These are phyloP conservation scores for Drosophila formosana DNA, from an alignment of 2,888 invertebrate genomes.

Conservation along the genomic window DNA sequence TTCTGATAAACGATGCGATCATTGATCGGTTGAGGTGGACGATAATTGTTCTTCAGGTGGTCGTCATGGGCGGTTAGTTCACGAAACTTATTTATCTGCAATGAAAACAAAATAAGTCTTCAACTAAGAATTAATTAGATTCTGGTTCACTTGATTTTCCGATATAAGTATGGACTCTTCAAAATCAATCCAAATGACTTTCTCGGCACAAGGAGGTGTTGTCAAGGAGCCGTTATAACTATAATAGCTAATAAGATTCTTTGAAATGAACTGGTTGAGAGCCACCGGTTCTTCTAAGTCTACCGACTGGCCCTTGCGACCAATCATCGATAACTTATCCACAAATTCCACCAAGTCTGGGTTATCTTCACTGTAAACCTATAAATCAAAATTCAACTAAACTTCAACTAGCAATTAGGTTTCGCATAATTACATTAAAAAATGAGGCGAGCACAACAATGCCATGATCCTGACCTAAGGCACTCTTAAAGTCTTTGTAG, in stretches of 20 bases:
- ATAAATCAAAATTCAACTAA: conserved; percentile 88
- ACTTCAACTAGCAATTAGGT: not conserved
- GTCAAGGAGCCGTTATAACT: conserved; percentile 94
- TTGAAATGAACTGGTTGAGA: conserved; percentile 86
- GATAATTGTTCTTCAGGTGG: conserved; percentile 91
- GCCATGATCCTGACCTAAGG: conserved; percentile 90
- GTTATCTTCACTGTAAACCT: conserved; percentile 86
- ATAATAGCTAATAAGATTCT: conserved; percentile 89
- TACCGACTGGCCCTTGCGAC: conserved; percentile 84
- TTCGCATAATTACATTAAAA: not conserved
- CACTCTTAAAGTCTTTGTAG: conserved; percentile 87
- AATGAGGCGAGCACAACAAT: conserved; percentile 40
- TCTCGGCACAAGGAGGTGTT: conserved; percentile 94
- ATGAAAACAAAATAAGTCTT: conserved; percentile 39
- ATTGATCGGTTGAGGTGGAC: conserved; percentile 92
- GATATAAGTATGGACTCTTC: conserved; percentile 89
- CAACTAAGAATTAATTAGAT: not conserved
- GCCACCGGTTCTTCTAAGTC: conserved; percentile 86
- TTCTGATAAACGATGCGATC: conserved; percentile 87
- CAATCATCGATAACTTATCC: conserved; percentile 83
- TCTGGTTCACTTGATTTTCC: conserved; percentile 87
- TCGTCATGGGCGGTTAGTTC: conserved; percentile 88
- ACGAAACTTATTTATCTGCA: conserved; percentile 91
- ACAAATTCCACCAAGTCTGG: conserved; percentile 20
- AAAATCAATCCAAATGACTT: conserved; percentile 94